Evolutionary conservation across 2,888 invertebrate genomes (phyloP).

Genomic region (Leptinotarsa rubiginosa): DNA sequence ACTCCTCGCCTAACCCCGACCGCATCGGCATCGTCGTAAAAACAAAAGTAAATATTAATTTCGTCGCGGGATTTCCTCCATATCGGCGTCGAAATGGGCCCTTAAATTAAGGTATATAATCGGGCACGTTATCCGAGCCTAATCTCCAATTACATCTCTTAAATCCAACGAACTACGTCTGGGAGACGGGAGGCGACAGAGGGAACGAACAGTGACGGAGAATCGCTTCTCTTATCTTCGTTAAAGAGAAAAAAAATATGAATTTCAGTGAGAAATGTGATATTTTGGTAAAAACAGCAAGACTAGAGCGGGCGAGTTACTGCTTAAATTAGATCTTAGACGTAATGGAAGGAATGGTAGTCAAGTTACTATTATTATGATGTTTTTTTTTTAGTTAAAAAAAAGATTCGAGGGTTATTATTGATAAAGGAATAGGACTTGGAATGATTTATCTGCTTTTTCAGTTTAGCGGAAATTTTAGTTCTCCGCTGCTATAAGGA

Average conservation of each 20-base stretch:
- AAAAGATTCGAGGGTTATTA: too few species aligned
- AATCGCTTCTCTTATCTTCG: neutral
- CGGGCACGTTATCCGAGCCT: conserved; percentile 54
- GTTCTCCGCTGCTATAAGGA: too few species aligned
- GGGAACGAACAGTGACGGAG: neutral
- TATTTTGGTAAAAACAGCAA: neutral
- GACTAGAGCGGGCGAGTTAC: neutral
- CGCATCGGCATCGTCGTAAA: conserved; percentile 39
- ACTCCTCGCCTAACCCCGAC: conserved; percentile 8
- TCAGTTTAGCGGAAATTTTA: too few species aligned
- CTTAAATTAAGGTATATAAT: conserved; percentile 57
- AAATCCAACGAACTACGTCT: conserved; percentile 49
- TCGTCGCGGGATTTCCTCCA: conserved; percentile 42
- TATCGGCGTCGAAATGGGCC: conserved; percentile 46
- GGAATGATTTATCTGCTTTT: too few species aligned
- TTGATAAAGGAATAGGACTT: too few species aligned
- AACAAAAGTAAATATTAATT: conserved; percentile 54
- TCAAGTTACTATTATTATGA: neutral
- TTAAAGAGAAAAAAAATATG: neutral
- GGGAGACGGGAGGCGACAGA: conserved; percentile 6
- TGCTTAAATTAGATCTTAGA: neutral
- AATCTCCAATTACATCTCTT: conserved; percentile 59
- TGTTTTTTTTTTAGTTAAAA: too few species aligned
- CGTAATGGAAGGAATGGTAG: neutral
- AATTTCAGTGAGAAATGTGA: neutral